Base-by-base conservation (phyloP, 2,113 vertebrate genomes). In the Ahaetulla prasina region DNA sequence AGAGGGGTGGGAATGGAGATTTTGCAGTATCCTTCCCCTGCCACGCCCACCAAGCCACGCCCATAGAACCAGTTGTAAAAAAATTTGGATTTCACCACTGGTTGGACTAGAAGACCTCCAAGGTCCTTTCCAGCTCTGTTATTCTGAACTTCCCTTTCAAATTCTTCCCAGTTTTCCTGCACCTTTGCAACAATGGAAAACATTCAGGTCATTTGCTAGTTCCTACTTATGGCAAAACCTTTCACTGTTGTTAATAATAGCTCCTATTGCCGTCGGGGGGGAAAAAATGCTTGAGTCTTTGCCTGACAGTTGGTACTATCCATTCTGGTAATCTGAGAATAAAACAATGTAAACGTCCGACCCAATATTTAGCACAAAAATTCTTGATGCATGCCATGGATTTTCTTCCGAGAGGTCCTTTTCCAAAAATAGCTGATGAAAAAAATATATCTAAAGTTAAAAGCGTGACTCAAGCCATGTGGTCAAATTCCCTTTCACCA, bases 371-470 rank as follows among this genome's bases (percentile, higher is more conserved):
- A 88, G 60, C 18, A 89, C 45, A 89, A 39, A 92, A 84, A 80
- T 92, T 55, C 39, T 39, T 80, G 63, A 50, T 80, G 35, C 87
- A 80, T 80, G 91, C 25, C 39, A 5, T 80, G 87, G 49, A 84
- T 89, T 52, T 45, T 55, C 39, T 92, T 92, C 80, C 47, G 84
- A 89, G 18, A 35, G 54, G 54, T 45, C 39, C 22, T 89, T 80
- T 30, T 55, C 91, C 50, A 89, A 92, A 89, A 92, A 89, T 89
- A 92, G 91, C 91, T 47, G 60, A 55, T 12, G 25, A 18, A 84
- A 89, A 60, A 88, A 88, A 43, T 8, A 54, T 1, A 47, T 9
- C 35, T 47, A 55, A 92, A 68, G 86, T 88, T 88, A 91, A 88
- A 92, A 43, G 39, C 27, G 14, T 84, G 87, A 89, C 8, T 92